Evolutionary conservation across 2,797 vertebrate genomes (phyloP).

Genomic region (Calcarius lapponicus): DNA sequence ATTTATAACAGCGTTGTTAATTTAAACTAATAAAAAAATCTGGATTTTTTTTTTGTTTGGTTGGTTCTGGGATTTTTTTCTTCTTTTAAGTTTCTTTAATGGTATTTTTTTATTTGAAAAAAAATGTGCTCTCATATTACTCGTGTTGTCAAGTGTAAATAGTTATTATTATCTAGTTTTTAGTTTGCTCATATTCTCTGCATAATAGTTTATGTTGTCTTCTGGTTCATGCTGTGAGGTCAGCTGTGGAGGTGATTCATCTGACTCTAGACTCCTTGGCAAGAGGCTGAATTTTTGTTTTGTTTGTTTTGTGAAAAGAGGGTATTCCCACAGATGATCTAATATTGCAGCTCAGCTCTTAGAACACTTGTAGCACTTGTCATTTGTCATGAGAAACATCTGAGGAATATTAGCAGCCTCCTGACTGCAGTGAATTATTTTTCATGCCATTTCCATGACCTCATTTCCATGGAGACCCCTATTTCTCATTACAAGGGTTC

Average conservation of each 20-base stretch:
- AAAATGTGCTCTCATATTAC: not conserved
- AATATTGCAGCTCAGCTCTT: not conserved
- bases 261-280: not conserved
- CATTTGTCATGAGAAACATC: conserved; percentile 29
- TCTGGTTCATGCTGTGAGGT: not conserved
- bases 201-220: not conserved
- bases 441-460: conserved; percentile 36
- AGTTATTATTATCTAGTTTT: not conserved
- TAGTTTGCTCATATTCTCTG: not conserved
- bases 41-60: not conserved
- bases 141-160: not conserved
- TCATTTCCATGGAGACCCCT: conserved; percentile 41
- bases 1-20: not conserved
- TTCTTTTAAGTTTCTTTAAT: not conserved
- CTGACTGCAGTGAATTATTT: conserved; percentile 19
- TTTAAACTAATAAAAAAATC: not conserved
- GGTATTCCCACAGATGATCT: conserved; percentile 52
- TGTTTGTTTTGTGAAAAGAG: conserved; percentile 32
- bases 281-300: not conserved
- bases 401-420: conserved; percentile 21
- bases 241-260: conserved; percentile 12
- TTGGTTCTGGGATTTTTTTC: not conserved
- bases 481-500: not conserved
- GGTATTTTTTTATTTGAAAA: not conserved
- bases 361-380: conserved; percentile 17